These are phyloP conservation scores for Autographa pulchrina DNA, from an alignment of 2,888 invertebrate species.

Conservation along the genomic window DNA sequence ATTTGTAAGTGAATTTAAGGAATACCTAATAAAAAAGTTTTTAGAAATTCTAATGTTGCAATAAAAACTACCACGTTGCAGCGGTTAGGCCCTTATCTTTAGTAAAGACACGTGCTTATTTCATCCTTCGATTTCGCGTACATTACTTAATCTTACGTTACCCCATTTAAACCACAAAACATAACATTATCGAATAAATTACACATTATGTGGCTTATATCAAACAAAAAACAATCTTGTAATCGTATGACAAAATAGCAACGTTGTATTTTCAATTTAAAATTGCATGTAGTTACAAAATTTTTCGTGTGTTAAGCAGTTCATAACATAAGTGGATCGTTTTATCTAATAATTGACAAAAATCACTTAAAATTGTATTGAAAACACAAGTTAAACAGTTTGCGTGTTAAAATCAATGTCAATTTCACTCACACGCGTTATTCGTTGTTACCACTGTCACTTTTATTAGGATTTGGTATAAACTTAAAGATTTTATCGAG, in stretches of 20 bases:
- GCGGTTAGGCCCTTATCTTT: too few relatives aligned
- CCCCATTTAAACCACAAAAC: not conserved
- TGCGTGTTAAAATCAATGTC: constrained; percentile 43
- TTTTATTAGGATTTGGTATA: constrained; percentile 61
- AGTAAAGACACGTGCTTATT: too few relatives aligned
- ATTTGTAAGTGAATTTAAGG: too few relatives aligned
- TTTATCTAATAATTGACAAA: not conserved
- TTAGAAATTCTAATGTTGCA: too few relatives aligned
- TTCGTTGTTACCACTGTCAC: constrained; percentile 51
- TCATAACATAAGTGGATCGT: too few relatives aligned
- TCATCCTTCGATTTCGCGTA: not conserved
- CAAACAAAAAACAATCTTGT: constrained; percentile 13
- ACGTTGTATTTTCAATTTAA: not conserved
- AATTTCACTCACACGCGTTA: constrained; percentile 49
- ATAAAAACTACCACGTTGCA: too few relatives aligned
- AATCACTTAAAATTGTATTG: not conserved
- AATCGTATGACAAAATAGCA: constrained; percentile 9
- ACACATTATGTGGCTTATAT: not conserved
- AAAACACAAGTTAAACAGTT: constrained; percentile 28
- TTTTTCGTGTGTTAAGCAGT: too few relatives aligned
- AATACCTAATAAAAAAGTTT: too few relatives aligned
- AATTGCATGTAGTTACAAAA: too few relatives aligned
- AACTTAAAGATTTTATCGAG: constrained; percentile 83
- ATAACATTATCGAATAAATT: not conserved
- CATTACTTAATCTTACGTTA: not conserved